Base-by-base conservation (phyloP, 2,797 vertebrate species). In the Astyanax mexicanus region DNA sequence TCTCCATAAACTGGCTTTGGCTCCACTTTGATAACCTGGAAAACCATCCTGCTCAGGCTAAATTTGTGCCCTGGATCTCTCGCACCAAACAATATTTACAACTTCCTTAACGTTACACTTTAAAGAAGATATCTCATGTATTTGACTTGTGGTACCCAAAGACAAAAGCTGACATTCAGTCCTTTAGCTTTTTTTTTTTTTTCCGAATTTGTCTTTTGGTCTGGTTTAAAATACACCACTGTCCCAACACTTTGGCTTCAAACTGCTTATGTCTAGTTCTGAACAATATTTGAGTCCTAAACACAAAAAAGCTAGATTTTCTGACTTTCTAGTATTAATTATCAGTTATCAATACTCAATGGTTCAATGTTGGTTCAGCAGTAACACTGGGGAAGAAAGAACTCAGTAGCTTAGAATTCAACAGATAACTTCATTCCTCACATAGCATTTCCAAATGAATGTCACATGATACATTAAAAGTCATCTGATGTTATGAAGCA, bases 291-390 rank as follows among this genome's bases (percentile, higher is more conserved):
- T 15, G 2, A 9, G 35, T 42, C 21, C 12, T 74, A 44, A 74
- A 54, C 12, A 15, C 15, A 13, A 44, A 35, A 23, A 32, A 23
- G n/a, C n/a, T n/a, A 17, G 40, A 19, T 10, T 17, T 38, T 21
- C 17, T n/a, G 37, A 17, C 32, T 60, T 17, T 4, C 6, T n/a
- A 32, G 29, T 32, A 32, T 32, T 5, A 32, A 32, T 32, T 29
- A 5, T 0, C 42, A 23, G n/a, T 38, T 25, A 54, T 74, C 10
- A 55, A 57, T 49, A 58, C 62, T n/a, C n/a, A n/a, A n/a, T 75
- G 47, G n/a, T 7, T 55, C 11, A 25, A 6, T 23, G n/a, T 2
- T 60, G 6, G 12, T 60, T 23, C 11, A 51, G 4, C 8, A 3
- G 27, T n/a, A 47, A 21, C 29, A 32, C 5, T 32, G 7, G 27